A percentile compares a stretch with the other conserved stretches of the same genome.
Conservation (phyloP, 2,797 vertebrate species). For the Falco novaeseelandiae region DNA sequence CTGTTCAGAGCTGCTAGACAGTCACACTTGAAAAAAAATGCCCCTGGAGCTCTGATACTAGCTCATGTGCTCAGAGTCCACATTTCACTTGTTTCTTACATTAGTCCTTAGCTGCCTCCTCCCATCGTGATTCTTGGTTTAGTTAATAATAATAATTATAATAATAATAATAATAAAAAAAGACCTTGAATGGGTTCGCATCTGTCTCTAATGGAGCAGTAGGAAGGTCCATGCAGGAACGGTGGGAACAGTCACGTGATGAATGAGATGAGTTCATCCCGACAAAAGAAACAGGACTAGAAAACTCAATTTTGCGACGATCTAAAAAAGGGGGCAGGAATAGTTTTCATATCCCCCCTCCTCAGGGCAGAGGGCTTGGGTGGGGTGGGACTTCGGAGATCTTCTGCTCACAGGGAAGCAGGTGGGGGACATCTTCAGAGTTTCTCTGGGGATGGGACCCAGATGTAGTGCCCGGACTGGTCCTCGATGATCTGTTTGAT, state of each 20-base stretch:
- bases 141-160: constrained; percentile 55
- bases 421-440: constrained; percentile 88
- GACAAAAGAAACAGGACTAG: constrained; percentile 98
- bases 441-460: constrained; percentile 98
- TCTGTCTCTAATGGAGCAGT: constrained; percentile 92
- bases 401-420: constrained; percentile 77
- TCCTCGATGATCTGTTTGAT: constrained; percentile 99
- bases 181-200: constrained; percentile 81
- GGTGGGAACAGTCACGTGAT: constrained; percentile 89
- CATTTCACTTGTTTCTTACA: neutral
- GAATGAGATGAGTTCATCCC: constrained; percentile 93
- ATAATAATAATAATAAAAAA: constrained; percentile 73
- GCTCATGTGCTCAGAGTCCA: constrained; percentile 5
- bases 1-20: constrained; percentile 58
- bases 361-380: constrained; percentile 66
- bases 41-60: constrained; percentile 47
- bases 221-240: constrained; percentile 98
- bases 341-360: constrained; percentile 72
- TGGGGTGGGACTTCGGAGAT: constrained; percentile 68
- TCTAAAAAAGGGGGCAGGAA: constrained; percentile 93
- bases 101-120: constrained; percentile 43
- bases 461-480: constrained; percentile 99
- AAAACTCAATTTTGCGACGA: constrained; percentile 97
- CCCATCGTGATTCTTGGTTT: constrained; percentile 49
- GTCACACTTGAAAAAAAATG: constrained; percentile 56